Base-by-base conservation (phyloP, 2,888 invertebrate species). In the Euclidia mi region DNA sequence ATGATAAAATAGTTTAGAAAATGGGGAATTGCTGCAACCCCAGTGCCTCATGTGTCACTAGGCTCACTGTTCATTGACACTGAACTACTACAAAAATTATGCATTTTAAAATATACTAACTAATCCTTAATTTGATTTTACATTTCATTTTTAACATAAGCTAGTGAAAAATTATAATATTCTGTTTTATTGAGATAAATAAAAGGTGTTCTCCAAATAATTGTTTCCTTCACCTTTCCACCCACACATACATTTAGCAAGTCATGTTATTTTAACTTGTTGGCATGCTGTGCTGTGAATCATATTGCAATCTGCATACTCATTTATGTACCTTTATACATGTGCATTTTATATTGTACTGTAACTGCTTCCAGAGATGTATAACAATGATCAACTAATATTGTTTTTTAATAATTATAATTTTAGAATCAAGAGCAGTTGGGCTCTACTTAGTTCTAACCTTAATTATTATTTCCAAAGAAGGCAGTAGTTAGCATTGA, bases 111-210 rank as follows among this genome's bases (percentile, higher is more conserved):
- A 76, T 84, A 80, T 76, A 82, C 85, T 91, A 76, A 82, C 85
- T 91, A 88, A 91, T 87, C 79, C 76, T 78, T 82, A 68, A 82
- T 84, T 84, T 69, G 83, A 84, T 72, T 89, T 86, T 80, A 82
- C 78, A 85, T 83, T 85, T 81, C 79, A 79, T 68, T 83, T 89
- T 88, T 91, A 90, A 91, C 87, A 74, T 92, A 91, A 91, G 87
- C 89, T 92, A 93, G 91, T 90, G 87, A 86, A 87, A 90, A 92
- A 91, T 91, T 92, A 91, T 91, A 91, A 91, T 88, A 91, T 92
- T 91, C 90, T 92, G 93, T 94, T 94, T 92, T 92, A 91, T 85
- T 90, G 88, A 91, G 86, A 91, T 85, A 86, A 90, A 92, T 90
- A 91, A 94, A 92, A 88, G 84, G 85, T 89, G 90, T 92, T 91